These are phyloP conservation scores for Smittia aterrima DNA, from an alignment of 2,888 invertebrate species.

Conservation along the genomic window DNA sequence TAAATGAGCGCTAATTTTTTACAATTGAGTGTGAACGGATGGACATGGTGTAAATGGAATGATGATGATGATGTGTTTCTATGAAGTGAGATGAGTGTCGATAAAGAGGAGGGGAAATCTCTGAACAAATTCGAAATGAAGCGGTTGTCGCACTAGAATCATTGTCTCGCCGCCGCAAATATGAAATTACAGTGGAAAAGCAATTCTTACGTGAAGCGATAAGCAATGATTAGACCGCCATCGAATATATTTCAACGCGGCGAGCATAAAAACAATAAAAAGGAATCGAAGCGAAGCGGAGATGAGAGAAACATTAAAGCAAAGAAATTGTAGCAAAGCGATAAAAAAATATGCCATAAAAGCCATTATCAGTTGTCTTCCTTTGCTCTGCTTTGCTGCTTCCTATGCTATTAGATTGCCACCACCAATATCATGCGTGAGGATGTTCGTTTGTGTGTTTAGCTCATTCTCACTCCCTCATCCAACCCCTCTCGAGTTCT, in stretches of 20 bases:
- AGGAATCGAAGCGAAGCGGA: not conserved
- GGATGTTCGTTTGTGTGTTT: too few species aligned
- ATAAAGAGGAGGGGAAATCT: not conserved
- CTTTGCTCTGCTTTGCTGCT: not conserved
- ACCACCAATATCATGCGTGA: not conserved
- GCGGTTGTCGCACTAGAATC: not conserved
- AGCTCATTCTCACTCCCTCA: too few species aligned
- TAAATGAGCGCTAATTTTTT: constrained; percentile 38
- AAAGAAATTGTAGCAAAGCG: not conserved
- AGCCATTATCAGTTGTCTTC: constrained; percentile 8
- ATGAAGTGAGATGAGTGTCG: not conserved
- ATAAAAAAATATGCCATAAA: not conserved
- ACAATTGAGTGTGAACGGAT: constrained; percentile 34
- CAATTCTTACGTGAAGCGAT: not conserved
- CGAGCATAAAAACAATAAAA: not conserved
- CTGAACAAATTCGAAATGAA: not conserved
- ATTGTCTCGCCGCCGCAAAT: not conserved
- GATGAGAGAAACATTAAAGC: not conserved
- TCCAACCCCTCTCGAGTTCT: too few species aligned
- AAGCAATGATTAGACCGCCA: not conserved
- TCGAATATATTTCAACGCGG: not conserved
- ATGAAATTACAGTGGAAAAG: not conserved
- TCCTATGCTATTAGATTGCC: not conserved
- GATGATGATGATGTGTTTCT: constrained; percentile 23
- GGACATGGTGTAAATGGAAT: constrained; percentile 37